A percentile compares a stretch with the other conserved stretches of the same genome.
These are phyloP conservation scores for Plecotus auritus DNA, from an alignment of 2,113 vertebrate genomes.

Conservation along the genomic window DNA sequence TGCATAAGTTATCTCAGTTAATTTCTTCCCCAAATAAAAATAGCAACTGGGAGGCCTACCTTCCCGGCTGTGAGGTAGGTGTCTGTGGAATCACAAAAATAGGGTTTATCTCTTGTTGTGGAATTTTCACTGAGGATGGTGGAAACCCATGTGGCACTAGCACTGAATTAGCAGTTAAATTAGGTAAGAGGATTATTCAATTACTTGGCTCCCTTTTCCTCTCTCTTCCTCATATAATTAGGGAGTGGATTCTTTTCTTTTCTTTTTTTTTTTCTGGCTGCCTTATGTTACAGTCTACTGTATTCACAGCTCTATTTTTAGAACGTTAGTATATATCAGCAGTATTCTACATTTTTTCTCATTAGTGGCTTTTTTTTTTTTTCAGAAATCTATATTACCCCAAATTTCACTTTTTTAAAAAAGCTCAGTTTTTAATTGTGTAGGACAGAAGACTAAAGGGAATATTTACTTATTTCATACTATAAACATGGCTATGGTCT, in stretches of 20 bases:
- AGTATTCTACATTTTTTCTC: slow-evolving; percentile 47
- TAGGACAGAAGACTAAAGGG: neutral
- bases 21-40: neutral
- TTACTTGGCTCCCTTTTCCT: neutral
- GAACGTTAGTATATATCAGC: neutral
- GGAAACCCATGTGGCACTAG: neutral
- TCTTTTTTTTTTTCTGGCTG: neutral
- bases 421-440: neutral
- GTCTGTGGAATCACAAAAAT: neutral
- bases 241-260: neutral
- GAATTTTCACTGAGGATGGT: neutral
- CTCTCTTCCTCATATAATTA: neutral
- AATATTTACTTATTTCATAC: neutral
- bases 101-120: neutral
- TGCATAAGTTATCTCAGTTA: neutral
- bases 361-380: slow-evolving; percentile 21
- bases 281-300: neutral
- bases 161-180: neutral
- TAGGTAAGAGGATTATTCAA: slow-evolving; percentile 25
- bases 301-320: slow-evolving; percentile 13
- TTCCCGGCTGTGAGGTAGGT: neutral
- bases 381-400: neutral
- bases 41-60: neutral
- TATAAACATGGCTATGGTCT: neutral
- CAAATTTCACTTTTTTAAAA: neutral